Evolutionary conservation across 2,113 vertebrate genomes (phyloP).

Genomic region (Herpailurus yagouaroundi): DNA sequence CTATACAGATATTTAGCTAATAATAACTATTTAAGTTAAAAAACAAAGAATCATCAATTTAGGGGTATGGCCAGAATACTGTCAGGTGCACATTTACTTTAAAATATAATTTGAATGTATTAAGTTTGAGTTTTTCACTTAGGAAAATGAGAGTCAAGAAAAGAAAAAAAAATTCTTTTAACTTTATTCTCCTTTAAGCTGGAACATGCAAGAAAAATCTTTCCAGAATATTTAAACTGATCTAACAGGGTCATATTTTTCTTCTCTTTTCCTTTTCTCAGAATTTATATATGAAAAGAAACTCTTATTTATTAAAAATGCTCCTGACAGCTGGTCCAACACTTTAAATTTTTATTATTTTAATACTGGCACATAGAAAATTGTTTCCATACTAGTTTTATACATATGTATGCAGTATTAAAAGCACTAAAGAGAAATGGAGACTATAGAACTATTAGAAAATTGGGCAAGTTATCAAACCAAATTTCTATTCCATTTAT

Average conservation of each 20-base stretch:
- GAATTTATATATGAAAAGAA: constrained; percentile 50
- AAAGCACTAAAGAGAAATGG: constrained; percentile 50
- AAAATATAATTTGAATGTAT: constrained; percentile 53
- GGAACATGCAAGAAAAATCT: neutral
- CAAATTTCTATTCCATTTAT: constrained; percentile 11
- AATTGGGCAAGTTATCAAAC: constrained; percentile 48
- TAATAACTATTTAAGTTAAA: constrained; percentile 35
- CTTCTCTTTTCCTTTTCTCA: constrained; percentile 37
- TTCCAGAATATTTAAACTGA: constrained; percentile 44
- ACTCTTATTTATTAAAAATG: constrained; percentile 26
- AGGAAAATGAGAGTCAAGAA: constrained; percentile 44
- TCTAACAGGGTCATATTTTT: constrained; percentile 39
- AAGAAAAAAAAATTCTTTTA: constrained; percentile 12
- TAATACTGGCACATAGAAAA: constrained; percentile 20
- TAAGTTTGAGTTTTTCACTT: constrained; percentile 54
- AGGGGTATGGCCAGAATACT: neutral
- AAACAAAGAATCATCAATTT: constrained; percentile 46
- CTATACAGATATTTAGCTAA: neutral
- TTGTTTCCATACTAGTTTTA: constrained; percentile 47
- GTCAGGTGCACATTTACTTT: neutral
- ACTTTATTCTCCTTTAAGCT: constrained; percentile 41
- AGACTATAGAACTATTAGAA: constrained; percentile 16
- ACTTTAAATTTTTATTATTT: constrained; percentile 45
- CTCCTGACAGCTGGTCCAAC: constrained; percentile 19
- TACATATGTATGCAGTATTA: constrained; percentile 41